Base-by-base conservation (phyloP, 2,113 vertebrate genomes). In the Hypocryptadius cinnamomeus region DNA sequence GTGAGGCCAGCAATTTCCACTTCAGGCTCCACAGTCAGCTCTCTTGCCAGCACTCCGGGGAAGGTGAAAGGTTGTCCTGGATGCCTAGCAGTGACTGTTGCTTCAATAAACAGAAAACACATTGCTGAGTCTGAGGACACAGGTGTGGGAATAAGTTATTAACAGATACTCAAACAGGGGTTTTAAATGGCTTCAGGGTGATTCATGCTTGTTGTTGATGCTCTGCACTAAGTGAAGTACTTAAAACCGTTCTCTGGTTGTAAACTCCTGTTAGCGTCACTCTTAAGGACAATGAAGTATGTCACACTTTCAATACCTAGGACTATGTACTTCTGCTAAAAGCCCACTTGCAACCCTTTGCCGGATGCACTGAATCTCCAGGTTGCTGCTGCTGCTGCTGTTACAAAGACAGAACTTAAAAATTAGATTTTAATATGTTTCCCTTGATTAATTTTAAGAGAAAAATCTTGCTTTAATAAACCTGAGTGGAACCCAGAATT, bases 391-490 rank as follows among this genome's bases (percentile, higher is more conserved):
- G 18, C 54, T 35, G 24, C 21, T 61, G 35, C 5, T 82, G 51
- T 28, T 60, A 27, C 39, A 48, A 60, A 56, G 28, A 44, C 9
- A 64, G 45, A 84, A 57, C 20, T 53, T 85, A 78, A 63, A 45
- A 84, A 45, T 5, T 8, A 48, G 10, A 5, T 85, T 78, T 92
- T n/a, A 65, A 40, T 63, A 51, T 28, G 3, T 47, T 78, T 85
- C 19, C 63, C 17, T 66, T 84, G 27, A 79, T 47, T 69, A 85
- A 35, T 65, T 64, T 72, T 37, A 69, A 63, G 54, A 63, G 35
- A 88, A 89, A 87, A 87, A 42, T 54, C 17, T 74, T 68, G 8
- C 12, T 73, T 70, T 64, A 80, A 82, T 48, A 73, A 90, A 86
- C 5, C 30, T 45, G 48, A 85, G 35, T 45, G 9, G 63, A 81